These are phyloP conservation scores for Dendroctonus valens DNA, from an alignment of 1,140 invertebrate genomes.

Conservation along the genomic window DNA sequence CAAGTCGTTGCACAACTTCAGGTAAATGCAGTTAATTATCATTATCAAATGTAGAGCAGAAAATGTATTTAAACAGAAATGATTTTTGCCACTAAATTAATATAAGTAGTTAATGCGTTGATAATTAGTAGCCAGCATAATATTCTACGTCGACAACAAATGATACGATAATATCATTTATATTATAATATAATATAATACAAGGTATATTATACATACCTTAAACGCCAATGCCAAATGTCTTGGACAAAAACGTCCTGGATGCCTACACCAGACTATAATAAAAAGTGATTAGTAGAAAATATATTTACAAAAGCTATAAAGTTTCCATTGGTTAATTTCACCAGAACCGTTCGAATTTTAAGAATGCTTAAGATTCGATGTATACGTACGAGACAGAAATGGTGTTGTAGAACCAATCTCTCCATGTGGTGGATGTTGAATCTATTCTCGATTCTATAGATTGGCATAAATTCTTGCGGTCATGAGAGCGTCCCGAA, in stretches of 20 bases:
- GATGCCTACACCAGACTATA: conserved; percentile 44
- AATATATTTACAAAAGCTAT: conserved; percentile 30
- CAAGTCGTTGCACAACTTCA: too few relatives aligned
- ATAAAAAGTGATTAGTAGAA: conserved; percentile 36
- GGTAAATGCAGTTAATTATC: too few relatives aligned
- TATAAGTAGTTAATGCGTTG: too few relatives aligned
- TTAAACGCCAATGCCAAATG: conserved; percentile 27
- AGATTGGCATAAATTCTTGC: conserved; percentile 76
- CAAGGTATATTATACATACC: conserved; percentile 9
- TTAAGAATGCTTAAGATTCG: conserved; percentile 1
- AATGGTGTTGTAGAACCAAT: conserved; percentile 82
- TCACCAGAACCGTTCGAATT: conserved; percentile 11
- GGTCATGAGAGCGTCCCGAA: conserved; percentile 82
- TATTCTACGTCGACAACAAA: too few relatives aligned
- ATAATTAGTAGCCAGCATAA: too few relatives aligned
- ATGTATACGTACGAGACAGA: conserved; percentile 75
- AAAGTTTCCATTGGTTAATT: conserved; percentile 10
- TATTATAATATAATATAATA: too few relatives aligned
- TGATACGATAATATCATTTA: too few relatives aligned
- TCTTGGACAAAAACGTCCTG: conserved; percentile 8
- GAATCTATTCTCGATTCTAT: conserved; percentile 76
- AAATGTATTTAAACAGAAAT: too few relatives aligned
- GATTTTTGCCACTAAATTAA: too few relatives aligned
- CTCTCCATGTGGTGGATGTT: conserved; percentile 71
- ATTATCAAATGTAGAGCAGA: too few relatives aligned